phyloP scores from a whole-genome alignment of 2,797 vertebrate genomes.

The Columba guinea region DNA sequence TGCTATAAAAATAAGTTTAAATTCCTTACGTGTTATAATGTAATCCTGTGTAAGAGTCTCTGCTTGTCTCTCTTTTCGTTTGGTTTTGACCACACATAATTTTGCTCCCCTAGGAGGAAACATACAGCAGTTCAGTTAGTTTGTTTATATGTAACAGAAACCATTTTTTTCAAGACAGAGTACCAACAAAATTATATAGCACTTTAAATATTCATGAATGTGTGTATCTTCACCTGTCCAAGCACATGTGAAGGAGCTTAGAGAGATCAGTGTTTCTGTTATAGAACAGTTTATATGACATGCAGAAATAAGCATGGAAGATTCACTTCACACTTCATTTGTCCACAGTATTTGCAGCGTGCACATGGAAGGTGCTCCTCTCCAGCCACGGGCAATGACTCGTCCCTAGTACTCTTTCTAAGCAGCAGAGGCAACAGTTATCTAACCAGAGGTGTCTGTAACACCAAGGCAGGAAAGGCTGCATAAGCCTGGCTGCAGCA shows the following conservation, averaged over 20 bases:
- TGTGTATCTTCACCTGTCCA: neutral
- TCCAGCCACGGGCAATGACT: neutral
- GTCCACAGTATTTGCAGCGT: neutral
- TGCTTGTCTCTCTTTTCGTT: conserved; percentile 90
- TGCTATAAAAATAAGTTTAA: neutral
- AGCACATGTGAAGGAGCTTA: neutral
- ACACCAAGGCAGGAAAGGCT: neutral
- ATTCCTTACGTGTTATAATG: conserved; percentile 95
- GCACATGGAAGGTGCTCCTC: neutral
- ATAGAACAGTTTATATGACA: neutral
- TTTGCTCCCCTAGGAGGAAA: conserved; percentile 88
- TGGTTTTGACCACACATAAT: conserved; percentile 95
- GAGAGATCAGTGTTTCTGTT: neutral
- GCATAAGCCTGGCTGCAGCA: neutral
- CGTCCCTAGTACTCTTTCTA: neutral
- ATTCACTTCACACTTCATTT: conserved; percentile 34
- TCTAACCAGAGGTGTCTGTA: neutral
- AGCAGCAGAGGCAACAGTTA: neutral
- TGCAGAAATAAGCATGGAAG: neutral
- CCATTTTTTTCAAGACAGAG: neutral
- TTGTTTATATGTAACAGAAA: conserved; percentile 37
- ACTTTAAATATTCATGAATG: neutral
- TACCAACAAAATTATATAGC: neutral
- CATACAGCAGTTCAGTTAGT: neutral
- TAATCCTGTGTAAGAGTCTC: conserved; percentile 96